Conservation (phyloP, 30 jellyfish, hydroid and myxozoan genomes). For the Haliclystus octoradiatus region DNA sequence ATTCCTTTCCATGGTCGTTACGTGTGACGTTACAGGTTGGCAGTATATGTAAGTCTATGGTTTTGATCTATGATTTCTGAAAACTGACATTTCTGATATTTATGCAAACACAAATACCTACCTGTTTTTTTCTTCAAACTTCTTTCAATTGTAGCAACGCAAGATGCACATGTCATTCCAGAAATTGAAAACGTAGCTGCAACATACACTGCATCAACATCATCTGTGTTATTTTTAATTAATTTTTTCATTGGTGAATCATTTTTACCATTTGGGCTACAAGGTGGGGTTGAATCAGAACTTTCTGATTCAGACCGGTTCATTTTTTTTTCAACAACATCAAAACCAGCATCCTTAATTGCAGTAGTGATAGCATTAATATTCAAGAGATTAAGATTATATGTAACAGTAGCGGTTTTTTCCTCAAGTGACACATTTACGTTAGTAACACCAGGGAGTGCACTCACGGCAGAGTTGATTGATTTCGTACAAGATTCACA, state of each 20-base stretch:
- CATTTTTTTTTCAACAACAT: background rate
- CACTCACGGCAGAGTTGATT: conserved; percentile 22
- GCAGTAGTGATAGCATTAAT: conserved; percentile 35
- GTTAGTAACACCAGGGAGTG: conserved; percentile 31
- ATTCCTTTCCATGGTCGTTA: too few relatives aligned
- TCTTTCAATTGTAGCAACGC: background rate
- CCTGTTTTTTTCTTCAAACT: background rate
- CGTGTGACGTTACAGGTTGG: too few relatives aligned
- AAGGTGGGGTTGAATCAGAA: background rate
- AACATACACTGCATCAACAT: background rate
- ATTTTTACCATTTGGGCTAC: background rate
- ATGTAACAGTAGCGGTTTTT: conserved; percentile 38
- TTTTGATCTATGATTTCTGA: background rate
- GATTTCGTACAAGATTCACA: background rate
- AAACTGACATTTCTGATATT: background rate
- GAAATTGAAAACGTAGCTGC: background rate
- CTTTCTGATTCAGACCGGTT: background rate
- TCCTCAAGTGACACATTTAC: conserved; percentile 40
- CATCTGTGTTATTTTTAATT: too few relatives aligned
- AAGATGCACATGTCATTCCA: background rate
- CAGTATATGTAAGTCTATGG: background rate
- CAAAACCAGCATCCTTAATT: background rate
- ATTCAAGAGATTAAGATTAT: conserved; percentile 17
- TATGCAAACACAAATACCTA: background rate
- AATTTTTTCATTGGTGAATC: background rate